phyloP scores from a whole-genome alignment of 2,888 invertebrate genomes.

The Vannuccia rotundouncinata region DNA sequence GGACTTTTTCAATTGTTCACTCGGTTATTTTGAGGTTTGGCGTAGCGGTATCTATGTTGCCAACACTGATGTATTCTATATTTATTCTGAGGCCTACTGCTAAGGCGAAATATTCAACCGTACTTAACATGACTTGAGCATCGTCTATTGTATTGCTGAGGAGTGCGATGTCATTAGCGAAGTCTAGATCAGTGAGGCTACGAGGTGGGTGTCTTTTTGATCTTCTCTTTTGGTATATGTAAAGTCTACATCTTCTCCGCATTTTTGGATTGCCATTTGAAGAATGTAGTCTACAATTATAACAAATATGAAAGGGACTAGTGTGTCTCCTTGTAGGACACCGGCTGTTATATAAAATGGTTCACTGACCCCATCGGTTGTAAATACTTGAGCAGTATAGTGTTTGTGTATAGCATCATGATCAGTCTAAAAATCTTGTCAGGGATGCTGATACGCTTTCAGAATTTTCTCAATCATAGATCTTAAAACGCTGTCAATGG shows the following conservation, averaged over 20 bases:
- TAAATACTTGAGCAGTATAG: constrained; percentile 22
- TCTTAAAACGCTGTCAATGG: constrained; percentile 17
- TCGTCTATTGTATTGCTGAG: constrained; percentile 15
- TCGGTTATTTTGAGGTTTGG: constrained; percentile 23
- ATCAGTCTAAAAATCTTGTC: constrained; percentile 19
- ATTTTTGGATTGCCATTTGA: constrained; percentile 19
- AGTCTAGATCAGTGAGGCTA: constrained; percentile 23
- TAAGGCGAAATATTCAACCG: constrained; percentile 18
- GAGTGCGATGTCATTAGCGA: constrained; percentile 34
- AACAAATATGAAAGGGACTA: constrained; percentile 31
- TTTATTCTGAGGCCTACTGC: too few relatives aligned
- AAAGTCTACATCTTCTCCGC: constrained; percentile 24
- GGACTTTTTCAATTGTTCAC: constrained; percentile 18
- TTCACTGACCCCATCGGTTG: constrained; percentile 22
- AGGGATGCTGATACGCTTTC: constrained; percentile 24
- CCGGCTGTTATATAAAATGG: constrained; percentile 4
- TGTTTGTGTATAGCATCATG: constrained; percentile 26
- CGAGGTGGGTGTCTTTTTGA: constrained; percentile 23
- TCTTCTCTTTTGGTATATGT: constrained; percentile 26
- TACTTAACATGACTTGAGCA: constrained; percentile 26
- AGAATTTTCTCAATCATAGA: constrained; percentile 24
- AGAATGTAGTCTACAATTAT: constrained; percentile 28
- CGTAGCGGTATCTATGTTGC: constrained; percentile 24
- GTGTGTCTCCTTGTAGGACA: constrained; percentile 17
- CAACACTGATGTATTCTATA: neutral